Conservation (phyloP, 2,888 invertebrate genomes). For the Drosophila stalkeri region DNA sequence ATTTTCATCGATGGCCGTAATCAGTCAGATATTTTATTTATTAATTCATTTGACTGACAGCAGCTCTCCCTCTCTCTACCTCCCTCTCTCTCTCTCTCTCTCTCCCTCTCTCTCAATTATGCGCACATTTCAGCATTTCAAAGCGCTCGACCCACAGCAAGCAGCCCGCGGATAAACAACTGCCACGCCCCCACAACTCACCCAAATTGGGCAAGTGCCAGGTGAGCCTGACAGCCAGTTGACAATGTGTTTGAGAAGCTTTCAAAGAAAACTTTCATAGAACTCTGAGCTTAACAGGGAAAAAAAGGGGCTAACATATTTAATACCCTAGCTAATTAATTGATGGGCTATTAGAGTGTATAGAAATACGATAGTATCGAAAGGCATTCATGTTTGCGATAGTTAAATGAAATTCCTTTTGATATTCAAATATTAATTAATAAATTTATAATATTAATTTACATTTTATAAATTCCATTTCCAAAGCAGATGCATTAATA, state of each 20-base stretch:
- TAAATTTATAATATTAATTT: no score
- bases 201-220: slow-evolving; percentile 39
- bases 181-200: neutral
- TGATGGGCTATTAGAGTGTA: neutral
- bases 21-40: slow-evolving; percentile 47
- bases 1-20: slow-evolving; percentile 59
- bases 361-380: neutral
- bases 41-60: slow-evolving; percentile 33
- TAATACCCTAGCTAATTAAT: slow-evolving; percentile 6
- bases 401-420: no score
- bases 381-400: no score
- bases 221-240: slow-evolving; percentile 30
- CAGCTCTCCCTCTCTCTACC: slow-evolving; percentile 12
- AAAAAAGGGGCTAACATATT: neutral
- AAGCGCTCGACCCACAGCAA: slow-evolving; percentile 13
- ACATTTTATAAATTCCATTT: no score
- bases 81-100: neutral
- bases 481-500: no score
- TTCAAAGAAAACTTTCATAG: slow-evolving; percentile 9
- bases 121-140: slow-evolving; percentile 46
- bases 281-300: neutral
- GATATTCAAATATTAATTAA: no score
- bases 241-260: slow-evolving; percentile 55
- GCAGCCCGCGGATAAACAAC: neutral
- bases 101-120: slow-evolving; percentile 27